Evolutionary conservation across 2,888 invertebrate species (phyloP).

Genomic region (Parascotia fuliginaria): DNA sequence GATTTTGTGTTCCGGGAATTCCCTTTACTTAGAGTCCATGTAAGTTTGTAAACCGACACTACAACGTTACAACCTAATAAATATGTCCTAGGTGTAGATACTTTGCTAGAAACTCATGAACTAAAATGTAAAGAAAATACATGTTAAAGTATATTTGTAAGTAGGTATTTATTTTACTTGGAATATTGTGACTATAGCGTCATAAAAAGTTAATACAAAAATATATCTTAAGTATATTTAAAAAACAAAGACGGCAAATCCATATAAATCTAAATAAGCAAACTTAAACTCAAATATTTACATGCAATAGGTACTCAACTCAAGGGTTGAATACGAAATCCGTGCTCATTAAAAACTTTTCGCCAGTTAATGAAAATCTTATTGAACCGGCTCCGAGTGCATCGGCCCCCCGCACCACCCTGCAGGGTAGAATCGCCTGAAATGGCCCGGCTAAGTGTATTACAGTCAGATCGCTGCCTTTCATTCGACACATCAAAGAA

Average conservation of each 20-base stretch:
- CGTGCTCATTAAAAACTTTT: constrained; percentile 82
- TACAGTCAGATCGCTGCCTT: constrained; percentile 84
- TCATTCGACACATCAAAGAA: constrained; percentile 86
- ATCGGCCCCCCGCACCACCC: constrained; percentile 41
- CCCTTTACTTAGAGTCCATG: too few relatives aligned
- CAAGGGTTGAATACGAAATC: constrained; percentile 68
- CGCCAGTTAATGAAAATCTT: constrained; percentile 84
- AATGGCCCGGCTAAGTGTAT: constrained; percentile 84
- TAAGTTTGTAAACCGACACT: too few relatives aligned
- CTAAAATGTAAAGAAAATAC: too few relatives aligned
- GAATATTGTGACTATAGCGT: too few relatives aligned
- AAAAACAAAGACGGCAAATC: not conserved
- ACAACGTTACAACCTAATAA: too few relatives aligned
- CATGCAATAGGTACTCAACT: constrained; percentile 42
- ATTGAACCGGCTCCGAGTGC: constrained; percentile 76
- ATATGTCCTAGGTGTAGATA: too few relatives aligned
- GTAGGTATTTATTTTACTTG: too few relatives aligned
- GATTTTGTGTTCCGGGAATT: too few relatives aligned
- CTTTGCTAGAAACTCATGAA: too few relatives aligned
- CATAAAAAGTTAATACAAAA: too few relatives aligned
- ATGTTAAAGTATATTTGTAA: too few relatives aligned
- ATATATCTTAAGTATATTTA: not conserved
- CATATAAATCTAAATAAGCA: not conserved
- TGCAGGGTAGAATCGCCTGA: constrained; percentile 54
- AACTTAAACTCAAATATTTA: constrained; percentile 20